Evolutionary conservation across 2,888 invertebrate genomes (phyloP).

Genomic region (Caenorhabditis uteleia): DNA sequence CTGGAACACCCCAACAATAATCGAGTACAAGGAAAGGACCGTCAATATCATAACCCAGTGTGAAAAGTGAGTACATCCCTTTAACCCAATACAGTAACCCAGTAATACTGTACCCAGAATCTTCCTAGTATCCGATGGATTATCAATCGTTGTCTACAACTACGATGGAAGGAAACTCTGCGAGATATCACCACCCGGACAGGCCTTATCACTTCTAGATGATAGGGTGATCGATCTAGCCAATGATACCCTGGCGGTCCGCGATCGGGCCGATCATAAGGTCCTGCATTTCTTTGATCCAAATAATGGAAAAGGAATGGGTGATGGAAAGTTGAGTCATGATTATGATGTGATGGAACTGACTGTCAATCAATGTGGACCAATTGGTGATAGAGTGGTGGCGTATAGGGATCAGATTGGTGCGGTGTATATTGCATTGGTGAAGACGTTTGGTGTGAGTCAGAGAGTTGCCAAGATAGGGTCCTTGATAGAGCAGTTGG

Average conservation of each 20-base stretch:
- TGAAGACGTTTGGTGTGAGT: slow-evolving; percentile 77
- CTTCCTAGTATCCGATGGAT: slow-evolving; percentile 85
- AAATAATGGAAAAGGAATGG: slow-evolving; percentile 79
- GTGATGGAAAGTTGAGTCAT: slow-evolving; percentile 81
- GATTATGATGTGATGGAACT: slow-evolving; percentile 82
- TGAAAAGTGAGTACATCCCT: slow-evolving; percentile 78
- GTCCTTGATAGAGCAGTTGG: slow-evolving; percentile 77
- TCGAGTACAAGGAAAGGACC: slow-evolving; percentile 86
- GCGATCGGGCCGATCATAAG: slow-evolving; percentile 85
- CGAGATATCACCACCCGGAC: slow-evolving; percentile 80
- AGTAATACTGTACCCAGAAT: slow-evolving; percentile 76
- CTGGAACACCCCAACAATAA: slow-evolving; percentile 93
- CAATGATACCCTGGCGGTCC: slow-evolving; percentile 84
- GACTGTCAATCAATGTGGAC: slow-evolving; percentile 83
- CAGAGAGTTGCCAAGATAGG: slow-evolving; percentile 80
- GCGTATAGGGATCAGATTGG: slow-evolving; percentile 80
- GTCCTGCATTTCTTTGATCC: slow-evolving; percentile 82
- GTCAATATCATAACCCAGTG: slow-evolving; percentile 83
- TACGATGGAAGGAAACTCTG: slow-evolving; percentile 89
- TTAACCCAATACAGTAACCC: neutral
- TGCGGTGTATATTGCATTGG: slow-evolving; percentile 72
- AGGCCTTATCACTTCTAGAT: slow-evolving; percentile 29
- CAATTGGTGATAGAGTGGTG: slow-evolving; percentile 81
- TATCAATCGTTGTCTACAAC: slow-evolving; percentile 84
- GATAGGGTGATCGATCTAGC: slow-evolving; percentile 79